Conservation (phyloP, 1,140 invertebrate species). For the Sesamia nonagrioides region DNA sequence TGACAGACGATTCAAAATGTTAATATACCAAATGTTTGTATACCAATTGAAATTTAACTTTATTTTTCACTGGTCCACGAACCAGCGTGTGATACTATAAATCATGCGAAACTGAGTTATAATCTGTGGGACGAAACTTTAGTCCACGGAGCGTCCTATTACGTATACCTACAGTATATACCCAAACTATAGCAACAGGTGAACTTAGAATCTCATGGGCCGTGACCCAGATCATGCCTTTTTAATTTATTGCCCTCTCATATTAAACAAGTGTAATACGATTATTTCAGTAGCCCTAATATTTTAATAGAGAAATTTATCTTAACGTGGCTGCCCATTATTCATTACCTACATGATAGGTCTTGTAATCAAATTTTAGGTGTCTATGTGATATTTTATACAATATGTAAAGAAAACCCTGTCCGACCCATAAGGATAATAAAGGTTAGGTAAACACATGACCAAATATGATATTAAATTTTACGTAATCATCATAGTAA, state of each 20-base stretch:
- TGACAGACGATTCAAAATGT: no score
- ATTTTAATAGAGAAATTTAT: conserved; percentile 30
- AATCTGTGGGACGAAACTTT: background rate
- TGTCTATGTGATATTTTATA: background rate
- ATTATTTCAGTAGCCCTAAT: conserved; percentile 43
- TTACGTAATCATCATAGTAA: no score
- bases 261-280: conserved; percentile 47
- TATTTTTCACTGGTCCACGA: no score
- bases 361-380: conserved; percentile 6
- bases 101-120: background rate
- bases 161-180: conserved; percentile 7
- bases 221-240: conserved; percentile 44
- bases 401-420: no score
- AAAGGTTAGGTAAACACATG: no score
- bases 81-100: background rate
- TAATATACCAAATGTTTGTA: no score
- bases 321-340: background rate
- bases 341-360: background rate
- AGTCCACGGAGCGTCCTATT: background rate
- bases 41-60: no score
- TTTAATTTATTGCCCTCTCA: conserved; percentile 50
- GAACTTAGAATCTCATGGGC: conserved; percentile 11
- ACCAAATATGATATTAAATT: no score
- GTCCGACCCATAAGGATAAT: no score
- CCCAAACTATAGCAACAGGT: conserved; percentile 39